Base-by-base conservation (phyloP, 2,888 invertebrate species). In the Caenorhabditis panamensis region DNA sequence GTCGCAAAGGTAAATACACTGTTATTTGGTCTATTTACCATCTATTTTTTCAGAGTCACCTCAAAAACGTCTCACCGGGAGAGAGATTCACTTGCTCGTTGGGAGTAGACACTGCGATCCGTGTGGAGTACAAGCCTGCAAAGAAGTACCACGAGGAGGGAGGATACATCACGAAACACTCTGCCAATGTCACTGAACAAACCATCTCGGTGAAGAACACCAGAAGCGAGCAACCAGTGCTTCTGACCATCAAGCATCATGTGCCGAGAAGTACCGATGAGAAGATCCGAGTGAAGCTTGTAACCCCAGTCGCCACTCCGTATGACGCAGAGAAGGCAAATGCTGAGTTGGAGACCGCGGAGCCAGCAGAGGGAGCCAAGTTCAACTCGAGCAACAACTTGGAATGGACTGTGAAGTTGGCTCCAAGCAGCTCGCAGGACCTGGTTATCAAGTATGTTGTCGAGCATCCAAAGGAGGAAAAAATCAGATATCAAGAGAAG, bases 81-180 rank as follows among this genome's bases (percentile, higher is more conserved):
- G 92, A 92, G 84, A 90, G 91, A 47, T 67, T 79, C 59, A 63
- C 85, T 64, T 90, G 90, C 71, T 91, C 91, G 2, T 85, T 92
- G 51, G 92, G 92, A 51, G 90, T 91, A 6, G 92, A 92, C 81
- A 89, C 91, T 2, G 88, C 91, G 13, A 88, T 92, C 31, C 88
- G 90, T 69, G 88, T 92, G 4, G 88, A 84, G 16, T 92, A 92
- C 86, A 89, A 91, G 69, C 91, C 92, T n/a, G 87, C 89, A 51
- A 88, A 89, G 69, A 91, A 91, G 80, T 90, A 88, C 77, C 88
- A 88, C n/a, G 91, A 91, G 49, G 84, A 87, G 82, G 87, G 69
- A n/a, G 87, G 87, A 53, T 47, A 83, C 24, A 82, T 87, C 69
- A 84, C 77, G 41, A 87, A 85, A 41, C 71, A 53, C 36, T 82